Percentiles rank a stretch among this genome's conserved stretches.
Conservation (phyloP, 53 echinoderm and acorn worm species). For the Crossaster papposus region DNA sequence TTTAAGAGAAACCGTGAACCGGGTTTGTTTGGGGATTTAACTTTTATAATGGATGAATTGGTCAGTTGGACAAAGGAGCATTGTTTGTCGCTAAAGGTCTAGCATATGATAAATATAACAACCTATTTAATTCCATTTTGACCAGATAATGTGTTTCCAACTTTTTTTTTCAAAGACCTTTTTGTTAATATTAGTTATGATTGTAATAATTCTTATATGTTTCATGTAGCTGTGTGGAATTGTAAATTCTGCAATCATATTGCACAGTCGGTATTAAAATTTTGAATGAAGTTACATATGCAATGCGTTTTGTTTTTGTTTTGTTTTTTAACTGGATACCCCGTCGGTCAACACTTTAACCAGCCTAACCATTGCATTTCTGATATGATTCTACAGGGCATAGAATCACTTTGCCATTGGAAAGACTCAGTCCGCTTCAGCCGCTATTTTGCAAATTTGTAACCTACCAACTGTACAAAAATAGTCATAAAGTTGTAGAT, state of each 20-base stretch:
- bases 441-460: too few relatives aligned
- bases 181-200: slow-evolving; percentile 48
- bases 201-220: slow-evolving; percentile 54
- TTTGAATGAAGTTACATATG: slow-evolving; percentile 53
- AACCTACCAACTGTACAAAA: too few relatives aligned
- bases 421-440: too few relatives aligned
- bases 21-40: neutral
- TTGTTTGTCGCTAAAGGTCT: neutral
- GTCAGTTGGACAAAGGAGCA: neutral
- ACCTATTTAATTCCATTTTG: neutral
- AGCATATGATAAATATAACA: neutral
- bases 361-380: too few relatives aligned
- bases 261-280: slow-evolving; percentile 62
- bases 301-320: neutral
- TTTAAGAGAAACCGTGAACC: neutral
- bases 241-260: slow-evolving; percentile 58
- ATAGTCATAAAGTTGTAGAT: too few relatives aligned
- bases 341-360: too few relatives aligned
- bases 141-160: slow-evolving; percentile 18
- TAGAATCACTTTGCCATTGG: too few relatives aligned
- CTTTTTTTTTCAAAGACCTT: neutral
- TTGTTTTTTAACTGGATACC: too few relatives aligned
- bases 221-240: slow-evolving; percentile 57
- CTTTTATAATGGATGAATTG: neutral
- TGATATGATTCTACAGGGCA: too few relatives aligned